Evolutionary conservation across 2,113 vertebrate species (phyloP), one percentile per base, ranked within the genome.

Genomic region (Alaudala cheleensis): DNA sequence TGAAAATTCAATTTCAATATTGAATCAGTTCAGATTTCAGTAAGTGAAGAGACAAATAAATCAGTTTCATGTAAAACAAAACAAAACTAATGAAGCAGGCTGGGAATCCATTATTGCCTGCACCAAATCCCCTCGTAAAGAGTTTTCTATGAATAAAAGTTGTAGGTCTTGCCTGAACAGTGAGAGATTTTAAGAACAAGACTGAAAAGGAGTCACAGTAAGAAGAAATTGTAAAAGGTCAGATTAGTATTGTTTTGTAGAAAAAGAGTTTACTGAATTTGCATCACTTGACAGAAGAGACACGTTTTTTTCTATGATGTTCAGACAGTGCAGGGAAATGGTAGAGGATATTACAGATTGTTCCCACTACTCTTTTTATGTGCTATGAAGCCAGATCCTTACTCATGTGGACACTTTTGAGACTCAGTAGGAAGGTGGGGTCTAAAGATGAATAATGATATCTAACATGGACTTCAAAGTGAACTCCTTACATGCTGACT

Each of bases 401-500:
- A 71, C 45, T 51, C 49, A 77, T 0, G 0, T 18, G 51, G 42
- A 53, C 57, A 49, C 51, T 37, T 49, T 25, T 0, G 0, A 58
- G 33, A 17, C 13, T 71, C 5, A 3, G 17, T 29, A 71, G 44
- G 25, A 94, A 92, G 14, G 33, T 50, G 33, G 11, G 18, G 22
- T 62, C 42, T 45, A 62, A 66, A 73, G 10, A 23, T 24, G 17
- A 62, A 25, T 40, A 70, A 56, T n/a, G 18, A 47, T 22, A 42
- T 11, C 24, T 45, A 37, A 66, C 39, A 65, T 0, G 54, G 72
- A 31, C 25, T 85, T 84, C 70, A 78, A 73, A 90, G 23, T 51
- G 49, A 87, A 56, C 45, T 64, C 21, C 24, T 61, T 19, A 37
- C 1, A 0, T 37, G 22, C 42, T 81, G 25, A 65, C 20, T 28